Evolutionary conservation across 2,113 vertebrate genomes (phyloP).

Genomic region (Chaetodon trifascialis): DNA sequence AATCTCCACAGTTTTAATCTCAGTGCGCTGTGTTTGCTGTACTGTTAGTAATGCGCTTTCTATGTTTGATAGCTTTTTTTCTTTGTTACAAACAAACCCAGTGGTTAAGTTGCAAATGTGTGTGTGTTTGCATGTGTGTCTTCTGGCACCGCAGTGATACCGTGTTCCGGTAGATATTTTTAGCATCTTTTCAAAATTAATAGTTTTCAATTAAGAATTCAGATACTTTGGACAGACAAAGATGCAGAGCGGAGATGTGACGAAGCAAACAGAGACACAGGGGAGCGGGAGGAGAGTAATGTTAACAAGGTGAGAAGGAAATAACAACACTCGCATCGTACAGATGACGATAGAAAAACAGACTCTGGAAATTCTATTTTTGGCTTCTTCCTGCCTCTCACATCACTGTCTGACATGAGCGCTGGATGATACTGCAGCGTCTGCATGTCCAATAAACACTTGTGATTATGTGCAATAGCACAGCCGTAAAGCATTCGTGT

Average conservation of each 20-base stretch:
- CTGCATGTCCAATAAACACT: constrained; percentile 22
- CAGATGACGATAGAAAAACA: too few relatives aligned
- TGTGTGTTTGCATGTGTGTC: background rate
- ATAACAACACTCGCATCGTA: background rate
- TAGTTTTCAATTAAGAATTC: constrained; percentile 71
- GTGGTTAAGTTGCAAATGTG: background rate
- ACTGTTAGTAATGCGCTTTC: background rate
- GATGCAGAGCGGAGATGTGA: constrained; percentile 20
- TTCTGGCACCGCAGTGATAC: constrained; percentile 31
- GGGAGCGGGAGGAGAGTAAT: constrained; percentile 5
- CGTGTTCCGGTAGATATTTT: constrained; percentile 60
- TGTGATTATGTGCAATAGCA: background rate
- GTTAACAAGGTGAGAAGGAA: background rate
- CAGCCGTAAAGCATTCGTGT: background rate
- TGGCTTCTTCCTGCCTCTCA: background rate
- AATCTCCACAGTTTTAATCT: background rate
- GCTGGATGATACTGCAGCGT: background rate
- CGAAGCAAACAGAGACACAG: constrained; percentile 6
- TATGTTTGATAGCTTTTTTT: constrained; percentile 20
- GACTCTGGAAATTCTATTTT: too few relatives aligned
- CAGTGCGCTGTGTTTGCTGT: background rate
- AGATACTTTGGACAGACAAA: constrained; percentile 37
- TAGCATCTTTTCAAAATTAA: constrained; percentile 60
- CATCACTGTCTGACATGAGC: constrained; percentile 27
- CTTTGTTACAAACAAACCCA: constrained; percentile 22